A percentile compares a stretch with the other conserved stretches of the same genome.
These are phyloP conservation scores for Clytia hemisphaerica DNA, from an alignment of 30 jellyfish, hydroid and myxozoan species.

Conservation along the genomic window DNA sequence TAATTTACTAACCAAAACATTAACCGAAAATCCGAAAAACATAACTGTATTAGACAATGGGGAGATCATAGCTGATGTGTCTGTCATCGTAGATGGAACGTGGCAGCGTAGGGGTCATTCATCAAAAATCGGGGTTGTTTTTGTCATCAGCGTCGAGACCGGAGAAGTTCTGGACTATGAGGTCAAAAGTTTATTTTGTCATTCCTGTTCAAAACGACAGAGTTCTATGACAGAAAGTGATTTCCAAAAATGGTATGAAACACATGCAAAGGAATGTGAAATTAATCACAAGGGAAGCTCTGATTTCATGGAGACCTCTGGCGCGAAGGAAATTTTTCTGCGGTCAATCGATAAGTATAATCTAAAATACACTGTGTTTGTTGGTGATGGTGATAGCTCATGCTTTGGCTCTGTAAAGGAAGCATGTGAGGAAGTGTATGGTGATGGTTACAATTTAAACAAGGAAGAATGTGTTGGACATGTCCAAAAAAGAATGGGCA, in stretches of 20 bases:
- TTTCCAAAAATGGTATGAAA: conserved; percentile 2
- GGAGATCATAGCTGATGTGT: background rate
- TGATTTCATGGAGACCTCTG: conserved; percentile 30
- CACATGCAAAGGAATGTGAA: conserved; percentile 17
- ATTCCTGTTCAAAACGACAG: conserved; percentile 5
- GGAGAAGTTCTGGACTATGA: conserved; percentile 35
- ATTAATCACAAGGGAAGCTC: conserved; percentile 31
- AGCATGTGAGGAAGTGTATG: conserved; percentile 12
- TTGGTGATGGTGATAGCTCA: conserved; percentile 45
- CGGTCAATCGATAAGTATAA: conserved; percentile 12
- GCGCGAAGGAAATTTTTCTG: conserved; percentile 20
- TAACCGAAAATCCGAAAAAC: conserved; percentile 14
- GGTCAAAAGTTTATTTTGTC: conserved; percentile 6
- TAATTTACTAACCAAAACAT: background rate
- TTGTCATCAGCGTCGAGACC: conserved; percentile 22
- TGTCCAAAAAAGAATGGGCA: background rate
- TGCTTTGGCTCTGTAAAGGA: conserved; percentile 30
- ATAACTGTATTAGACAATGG: conserved; percentile 7
- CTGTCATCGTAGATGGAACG: conserved; percentile 53
- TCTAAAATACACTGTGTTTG: conserved; percentile 2
- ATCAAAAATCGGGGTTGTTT: conserved; percentile 36
- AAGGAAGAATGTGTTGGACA: background rate
- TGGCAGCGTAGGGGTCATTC: conserved; percentile 48
- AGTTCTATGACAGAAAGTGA: background rate
- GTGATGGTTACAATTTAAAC: conserved; percentile 11